phyloP scores from a whole-genome alignment of 1,140 invertebrate species.

The Armadillidium nasatum region DNA sequence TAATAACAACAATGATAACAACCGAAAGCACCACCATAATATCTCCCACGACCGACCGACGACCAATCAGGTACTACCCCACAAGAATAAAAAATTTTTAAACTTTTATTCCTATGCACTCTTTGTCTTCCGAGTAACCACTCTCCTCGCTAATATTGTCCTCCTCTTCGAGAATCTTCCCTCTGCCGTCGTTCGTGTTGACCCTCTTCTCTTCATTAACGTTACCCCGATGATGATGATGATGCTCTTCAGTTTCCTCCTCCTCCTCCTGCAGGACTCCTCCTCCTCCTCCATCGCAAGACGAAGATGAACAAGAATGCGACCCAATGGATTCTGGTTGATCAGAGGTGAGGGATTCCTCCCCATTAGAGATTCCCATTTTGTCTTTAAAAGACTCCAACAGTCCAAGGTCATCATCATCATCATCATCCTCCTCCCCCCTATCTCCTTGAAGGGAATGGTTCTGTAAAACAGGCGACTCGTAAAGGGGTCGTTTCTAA shows the following conservation, averaged over 20 bases:
- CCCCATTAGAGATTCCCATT: slow-evolving; percentile 37
- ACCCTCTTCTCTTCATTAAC: background rate
- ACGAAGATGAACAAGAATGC: slow-evolving; percentile 38
- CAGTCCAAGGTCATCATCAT: slow-evolving; percentile 32
- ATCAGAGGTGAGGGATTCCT: slow-evolving; percentile 45
- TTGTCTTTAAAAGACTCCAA: slow-evolving; percentile 36
- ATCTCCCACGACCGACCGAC: too few relatives aligned
- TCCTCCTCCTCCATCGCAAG: slow-evolving; percentile 36
- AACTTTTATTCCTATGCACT: slow-evolving; percentile 14
- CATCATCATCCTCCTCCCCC: slow-evolving; percentile 44
- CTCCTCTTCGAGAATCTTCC: slow-evolving; percentile 22
- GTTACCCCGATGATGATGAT: background rate
- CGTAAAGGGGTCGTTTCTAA: slow-evolving; percentile 23
- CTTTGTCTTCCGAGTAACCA: slow-evolving; percentile 39
- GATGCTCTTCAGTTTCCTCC: background rate
- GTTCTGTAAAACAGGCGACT: too few relatives aligned
- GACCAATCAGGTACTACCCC: too few relatives aligned
- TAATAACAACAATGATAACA: too few relatives aligned
- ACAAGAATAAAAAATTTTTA: too few relatives aligned
- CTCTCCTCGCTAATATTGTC: slow-evolving; percentile 44
- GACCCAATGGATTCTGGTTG: slow-evolving; percentile 45
- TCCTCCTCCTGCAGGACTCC: slow-evolving; percentile 18
- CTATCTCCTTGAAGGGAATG: too few relatives aligned
- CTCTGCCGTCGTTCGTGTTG: too few relatives aligned
- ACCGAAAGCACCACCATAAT: too few relatives aligned